Evolutionary conservation across 92 coral and sea anemone genomes (phyloP).

Genomic region (Ricordea florida): DNA sequence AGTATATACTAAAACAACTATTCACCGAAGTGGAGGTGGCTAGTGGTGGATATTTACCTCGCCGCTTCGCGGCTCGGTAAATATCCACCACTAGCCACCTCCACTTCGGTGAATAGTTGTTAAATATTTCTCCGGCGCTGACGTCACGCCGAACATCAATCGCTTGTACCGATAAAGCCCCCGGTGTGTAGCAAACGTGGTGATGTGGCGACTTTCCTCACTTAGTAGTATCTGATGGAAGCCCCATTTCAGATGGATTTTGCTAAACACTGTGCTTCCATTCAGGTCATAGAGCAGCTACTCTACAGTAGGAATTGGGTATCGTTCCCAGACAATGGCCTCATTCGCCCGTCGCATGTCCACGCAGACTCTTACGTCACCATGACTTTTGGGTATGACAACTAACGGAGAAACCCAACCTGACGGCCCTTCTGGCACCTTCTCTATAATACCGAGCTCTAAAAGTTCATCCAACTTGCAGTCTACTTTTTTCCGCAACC

Average conservation of each 20-base stretch:
- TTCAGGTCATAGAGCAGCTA: constrained; percentile 11
- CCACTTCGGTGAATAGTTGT: too few relatives aligned
- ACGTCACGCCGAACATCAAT: constrained; percentile 23
- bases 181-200: constrained; percentile 31
- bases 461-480: constrained; percentile 21
- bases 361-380: constrained; percentile 13
- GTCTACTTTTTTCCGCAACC: constrained; percentile 18
- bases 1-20: too few relatives aligned
- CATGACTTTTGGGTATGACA: constrained; percentile 6
- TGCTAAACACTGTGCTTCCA: constrained; percentile 18
- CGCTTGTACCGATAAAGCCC: constrained; percentile 27
- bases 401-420: constrained; percentile 33
- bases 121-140: constrained; percentile 51
- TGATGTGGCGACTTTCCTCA: constrained; percentile 23
- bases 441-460: constrained; percentile 5
- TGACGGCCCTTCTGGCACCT: constrained; percentile 18
- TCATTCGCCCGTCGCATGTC: too few relatives aligned
- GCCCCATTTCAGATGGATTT: constrained; percentile 32
- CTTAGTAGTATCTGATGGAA: constrained; percentile 49
- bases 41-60: too few relatives aligned
- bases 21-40: too few relatives aligned
- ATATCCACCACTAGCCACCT: too few relatives aligned
- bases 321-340: constrained; percentile 4
- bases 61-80: too few relatives aligned
- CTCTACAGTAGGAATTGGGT: constrained; percentile 20